Base-by-base conservation (phyloP, 2,113 vertebrate species). In the Toxotes chatareus region DNA sequence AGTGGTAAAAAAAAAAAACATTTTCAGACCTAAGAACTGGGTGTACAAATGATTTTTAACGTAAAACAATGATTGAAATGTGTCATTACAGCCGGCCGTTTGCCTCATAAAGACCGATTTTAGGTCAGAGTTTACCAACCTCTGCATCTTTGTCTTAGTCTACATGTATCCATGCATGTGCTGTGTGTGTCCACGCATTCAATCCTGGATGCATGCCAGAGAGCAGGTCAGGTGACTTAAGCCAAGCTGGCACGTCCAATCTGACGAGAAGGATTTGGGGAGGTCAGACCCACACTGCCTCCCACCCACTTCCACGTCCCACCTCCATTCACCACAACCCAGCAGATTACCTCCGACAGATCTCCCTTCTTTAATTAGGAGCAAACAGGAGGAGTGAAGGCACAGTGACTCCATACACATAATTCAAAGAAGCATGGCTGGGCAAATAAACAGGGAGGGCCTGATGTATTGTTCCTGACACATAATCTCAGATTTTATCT, bases 331-430 rank as follows among this genome's bases (percentile, higher is more conserved):
- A 89, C 62, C n/a, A 85, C 88, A 89, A 85, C 84, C 62, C 49
- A 16, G 59, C 49, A 85, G 88, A 94, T 94, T 93, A 91, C 83
- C 69, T 83, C 73, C 34, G 76, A 65, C 76, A 85, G 80, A 89
- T 88, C 68, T 83, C 76, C 82, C 79, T 62, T 79, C 82, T 84
- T 73, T 90, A 87, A 91, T 86, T 78, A 93, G 85, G 66, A 85
- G 80, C 61, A 84, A 79, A 85, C 73, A 73, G 77, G 44, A 85
- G 81, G 60, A 62, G 68, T 59, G 40, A 68, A 71, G 86, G 60
- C 60, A 14, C 67, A 31, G 60, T 16, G 62, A 61, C 78, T 80
- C 63, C 75, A 64, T 42, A 32, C 44, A 81, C 75, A 82, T 57
- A 61, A 80, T 40, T 84, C 69, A 72, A 69, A 62, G 77, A 23